A percentile compares a stretch with the other conserved stretches of the same genome.
Evolutionary conservation across 2,113 vertebrate species (phyloP).

Genomic region (Poeciliopsis turrubarensis): DNA sequence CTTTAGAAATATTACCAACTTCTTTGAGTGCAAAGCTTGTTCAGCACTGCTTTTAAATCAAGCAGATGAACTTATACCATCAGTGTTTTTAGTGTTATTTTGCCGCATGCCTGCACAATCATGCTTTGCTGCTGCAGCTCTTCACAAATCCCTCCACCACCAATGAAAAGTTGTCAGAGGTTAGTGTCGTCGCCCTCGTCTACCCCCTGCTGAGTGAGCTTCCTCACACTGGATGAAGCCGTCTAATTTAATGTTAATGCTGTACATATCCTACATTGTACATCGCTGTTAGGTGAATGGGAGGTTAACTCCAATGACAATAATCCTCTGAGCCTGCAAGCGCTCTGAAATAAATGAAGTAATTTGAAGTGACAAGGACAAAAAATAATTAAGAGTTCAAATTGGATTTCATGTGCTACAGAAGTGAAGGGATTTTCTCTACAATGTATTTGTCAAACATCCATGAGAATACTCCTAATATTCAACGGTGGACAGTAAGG

Average conservation of each 20-base stretch:
- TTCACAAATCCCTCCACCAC: not conserved
- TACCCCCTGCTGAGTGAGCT: not conserved
- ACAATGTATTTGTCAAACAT: not conserved
- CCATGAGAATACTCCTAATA: not conserved
- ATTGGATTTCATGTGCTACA: not conserved
- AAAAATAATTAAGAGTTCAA: not conserved
- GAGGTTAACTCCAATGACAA: not conserved
- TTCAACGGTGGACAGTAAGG: no score
- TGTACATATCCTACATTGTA: not conserved
- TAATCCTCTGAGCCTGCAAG: not conserved
- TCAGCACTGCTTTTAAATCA: conserved; percentile 4
- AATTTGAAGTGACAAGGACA: not conserved
- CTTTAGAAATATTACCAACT: not conserved
- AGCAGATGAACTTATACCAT: not conserved
- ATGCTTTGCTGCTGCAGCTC: not conserved
- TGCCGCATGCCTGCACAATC: conserved; percentile 15
- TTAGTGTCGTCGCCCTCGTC: not conserved
- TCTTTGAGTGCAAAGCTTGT: not conserved
- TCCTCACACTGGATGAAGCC: not conserved
- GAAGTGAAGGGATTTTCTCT: not conserved
- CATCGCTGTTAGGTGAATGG: not conserved
- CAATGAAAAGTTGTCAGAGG: not conserved
- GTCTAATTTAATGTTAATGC: not conserved
- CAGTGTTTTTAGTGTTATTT: conserved; percentile 8
- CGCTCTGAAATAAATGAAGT: not conserved